phyloP scores from a whole-genome alignment of 2,797 vertebrate genomes.

The Poecilia velifera region DNA sequence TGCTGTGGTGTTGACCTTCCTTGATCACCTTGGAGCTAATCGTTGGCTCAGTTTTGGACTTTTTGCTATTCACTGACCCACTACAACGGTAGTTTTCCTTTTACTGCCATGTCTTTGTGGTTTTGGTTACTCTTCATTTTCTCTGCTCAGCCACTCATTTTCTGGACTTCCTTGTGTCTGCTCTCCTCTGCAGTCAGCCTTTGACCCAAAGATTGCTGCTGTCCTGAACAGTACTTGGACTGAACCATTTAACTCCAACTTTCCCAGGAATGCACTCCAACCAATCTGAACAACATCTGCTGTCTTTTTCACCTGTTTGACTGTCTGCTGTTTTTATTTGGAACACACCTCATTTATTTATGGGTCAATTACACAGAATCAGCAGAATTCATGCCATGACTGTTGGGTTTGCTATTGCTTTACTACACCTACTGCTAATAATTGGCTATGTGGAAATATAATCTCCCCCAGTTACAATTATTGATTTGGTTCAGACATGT shows the following conservation, averaged over 20 bases:
- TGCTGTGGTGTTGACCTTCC: not conserved
- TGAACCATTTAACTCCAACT: not conserved
- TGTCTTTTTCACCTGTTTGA: not conserved
- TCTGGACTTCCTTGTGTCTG: not conserved
- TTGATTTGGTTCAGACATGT: slow-evolving; percentile 7
- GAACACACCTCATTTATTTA: not conserved
- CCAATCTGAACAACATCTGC: not conserved
- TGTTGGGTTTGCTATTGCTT: slow-evolving; percentile 4
- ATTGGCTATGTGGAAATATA: not conserved
- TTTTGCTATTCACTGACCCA: not conserved
- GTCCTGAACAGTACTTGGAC: not conserved
- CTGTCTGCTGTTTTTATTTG: not conserved
- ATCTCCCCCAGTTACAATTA: not conserved
- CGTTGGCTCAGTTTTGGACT: not conserved
- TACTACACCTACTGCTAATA: not conserved
- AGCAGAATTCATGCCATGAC: not conserved
- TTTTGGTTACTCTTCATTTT: not conserved
- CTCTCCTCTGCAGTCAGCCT: not conserved
- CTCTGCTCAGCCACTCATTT: not conserved
- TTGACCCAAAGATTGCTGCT: not conserved
- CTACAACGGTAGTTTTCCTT: not conserved
- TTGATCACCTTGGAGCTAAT: not conserved
- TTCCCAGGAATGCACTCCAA: not conserved
- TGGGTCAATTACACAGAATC: not conserved
- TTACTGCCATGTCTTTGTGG: not conserved